Percentiles rank a stretch among this genome's conserved stretches.
Conservation (phyloP, 1,140 invertebrate genomes). For the Heliconius himera region DNA sequence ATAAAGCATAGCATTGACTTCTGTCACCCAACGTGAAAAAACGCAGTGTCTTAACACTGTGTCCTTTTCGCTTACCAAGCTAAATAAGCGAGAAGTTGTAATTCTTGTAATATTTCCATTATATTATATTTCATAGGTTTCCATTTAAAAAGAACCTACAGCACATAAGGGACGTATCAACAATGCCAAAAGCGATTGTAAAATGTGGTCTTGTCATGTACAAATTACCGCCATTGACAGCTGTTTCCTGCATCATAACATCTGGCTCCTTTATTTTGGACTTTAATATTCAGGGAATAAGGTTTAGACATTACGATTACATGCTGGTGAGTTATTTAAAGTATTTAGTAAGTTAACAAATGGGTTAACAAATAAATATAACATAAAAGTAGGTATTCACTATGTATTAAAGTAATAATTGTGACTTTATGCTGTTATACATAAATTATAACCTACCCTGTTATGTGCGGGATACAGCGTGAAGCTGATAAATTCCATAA, state of each 20-base stretch:
- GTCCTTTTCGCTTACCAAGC: too few species aligned
- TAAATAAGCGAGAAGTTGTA: too few species aligned
- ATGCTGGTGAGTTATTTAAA: conserved; percentile 53
- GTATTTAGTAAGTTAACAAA: neutral
- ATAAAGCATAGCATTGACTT: too few species aligned
- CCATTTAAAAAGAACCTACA: conserved; percentile 73
- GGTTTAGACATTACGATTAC: conserved; percentile 68
- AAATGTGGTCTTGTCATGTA: conserved; percentile 73
- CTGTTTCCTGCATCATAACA: conserved; percentile 70
- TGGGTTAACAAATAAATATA: too few species aligned
- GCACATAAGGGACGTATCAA: conserved; percentile 63
- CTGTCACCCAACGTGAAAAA: too few species aligned
- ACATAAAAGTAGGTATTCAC: too few species aligned
- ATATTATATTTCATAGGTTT: conserved; percentile 51
- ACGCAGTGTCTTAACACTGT: too few species aligned
- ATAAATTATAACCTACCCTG: too few species aligned
- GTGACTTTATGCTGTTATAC: too few species aligned
- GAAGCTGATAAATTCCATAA: too few species aligned
- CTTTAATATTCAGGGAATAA: conserved; percentile 74
- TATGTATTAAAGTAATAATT: too few species aligned
- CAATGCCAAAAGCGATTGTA: conserved; percentile 71
- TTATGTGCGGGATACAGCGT: too few species aligned
- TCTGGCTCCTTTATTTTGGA: conserved; percentile 76
- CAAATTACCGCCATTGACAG: conserved; percentile 71
- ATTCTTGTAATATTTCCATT: neutral